A percentile compares a stretch with the other conserved stretches of the same genome.
Conservation (phyloP, 2,888 invertebrate genomes). For the Drosophila diplacantha region DNA sequence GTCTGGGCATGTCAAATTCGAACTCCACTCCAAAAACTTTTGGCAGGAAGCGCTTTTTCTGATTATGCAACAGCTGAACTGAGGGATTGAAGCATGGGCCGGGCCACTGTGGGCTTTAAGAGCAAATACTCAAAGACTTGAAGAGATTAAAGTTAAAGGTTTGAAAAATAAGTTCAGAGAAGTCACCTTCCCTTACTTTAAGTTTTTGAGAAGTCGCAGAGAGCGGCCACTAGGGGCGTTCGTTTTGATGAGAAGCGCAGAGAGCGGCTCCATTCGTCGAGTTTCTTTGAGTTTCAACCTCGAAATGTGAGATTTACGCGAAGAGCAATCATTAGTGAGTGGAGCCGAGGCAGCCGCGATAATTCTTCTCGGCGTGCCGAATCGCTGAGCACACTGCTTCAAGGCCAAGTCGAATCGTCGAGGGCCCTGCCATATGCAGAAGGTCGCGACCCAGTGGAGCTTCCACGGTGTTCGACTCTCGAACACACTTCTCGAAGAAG, state of each 20-base stretch:
- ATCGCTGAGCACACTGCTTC: constrained; percentile 17
- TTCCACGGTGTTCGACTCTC: constrained; percentile 7
- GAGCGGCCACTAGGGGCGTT: neutral
- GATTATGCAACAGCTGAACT: constrained; percentile 7
- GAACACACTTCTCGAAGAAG: constrained; percentile 4
- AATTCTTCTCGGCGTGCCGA: constrained; percentile 10
- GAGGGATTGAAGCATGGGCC: neutral
- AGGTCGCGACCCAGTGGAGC: constrained; percentile 21
- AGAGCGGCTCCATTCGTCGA: neutral
- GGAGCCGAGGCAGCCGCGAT: neutral
- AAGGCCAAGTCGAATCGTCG: constrained; percentile 18
- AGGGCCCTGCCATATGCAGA: constrained; percentile 13
- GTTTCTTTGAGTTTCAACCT: constrained; percentile 6
- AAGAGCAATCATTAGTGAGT: constrained; percentile 5
- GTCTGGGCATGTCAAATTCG: constrained; percentile 5
- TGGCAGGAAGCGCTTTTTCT: constrained; percentile 14
- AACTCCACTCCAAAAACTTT: constrained; percentile 30
- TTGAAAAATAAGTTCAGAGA: neutral
- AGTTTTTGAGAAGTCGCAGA: constrained; percentile 1
- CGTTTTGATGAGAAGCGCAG: neutral
- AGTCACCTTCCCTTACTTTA: neutral
- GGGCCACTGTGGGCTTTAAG: neutral
- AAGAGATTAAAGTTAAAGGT: neutral
- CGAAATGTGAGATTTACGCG: constrained; percentile 10
- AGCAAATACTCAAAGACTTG: neutral